These are phyloP conservation scores for Plestiodon gilberti DNA, from an alignment of 2,113 vertebrate genomes.

Conservation along the genomic window DNA sequence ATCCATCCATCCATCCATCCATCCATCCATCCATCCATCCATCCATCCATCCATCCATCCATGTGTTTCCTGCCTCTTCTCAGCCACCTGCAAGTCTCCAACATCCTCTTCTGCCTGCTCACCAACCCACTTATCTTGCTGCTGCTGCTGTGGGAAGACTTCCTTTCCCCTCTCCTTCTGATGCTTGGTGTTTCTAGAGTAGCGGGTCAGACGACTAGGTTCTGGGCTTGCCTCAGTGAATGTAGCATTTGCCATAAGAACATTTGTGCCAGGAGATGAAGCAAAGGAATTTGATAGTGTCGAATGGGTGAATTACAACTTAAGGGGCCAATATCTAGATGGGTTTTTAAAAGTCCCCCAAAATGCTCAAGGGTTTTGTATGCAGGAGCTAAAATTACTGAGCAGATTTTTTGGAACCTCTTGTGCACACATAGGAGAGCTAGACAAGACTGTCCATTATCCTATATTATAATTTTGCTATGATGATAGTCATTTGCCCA, in stretches of 20 bases:
- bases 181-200: too few relatives aligned
- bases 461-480: conserved; percentile 17
- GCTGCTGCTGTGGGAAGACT: not conserved
- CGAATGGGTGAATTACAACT: not conserved
- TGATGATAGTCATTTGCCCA: conserved; percentile 31
- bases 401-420: not conserved
- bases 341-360: not conserved
- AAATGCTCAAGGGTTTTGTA: not conserved
- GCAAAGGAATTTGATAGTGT: not conserved
- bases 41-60: not conserved
- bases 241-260: not conserved
- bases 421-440: not conserved
- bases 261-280: not conserved
- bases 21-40: not conserved
- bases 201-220: not conserved
- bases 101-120: too few relatives aligned
- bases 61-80: not conserved
- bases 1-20: not conserved
- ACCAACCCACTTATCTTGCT: not conserved
- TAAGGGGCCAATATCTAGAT: not conserved
- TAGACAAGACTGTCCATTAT: not conserved
- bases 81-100: not conserved
- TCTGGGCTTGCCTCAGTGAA: not conserved
- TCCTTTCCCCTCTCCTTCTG: too few relatives aligned
- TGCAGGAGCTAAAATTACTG: not conserved